phyloP scores from a whole-genome alignment of 2,797 vertebrate genomes.

The Chanos chanos region DNA sequence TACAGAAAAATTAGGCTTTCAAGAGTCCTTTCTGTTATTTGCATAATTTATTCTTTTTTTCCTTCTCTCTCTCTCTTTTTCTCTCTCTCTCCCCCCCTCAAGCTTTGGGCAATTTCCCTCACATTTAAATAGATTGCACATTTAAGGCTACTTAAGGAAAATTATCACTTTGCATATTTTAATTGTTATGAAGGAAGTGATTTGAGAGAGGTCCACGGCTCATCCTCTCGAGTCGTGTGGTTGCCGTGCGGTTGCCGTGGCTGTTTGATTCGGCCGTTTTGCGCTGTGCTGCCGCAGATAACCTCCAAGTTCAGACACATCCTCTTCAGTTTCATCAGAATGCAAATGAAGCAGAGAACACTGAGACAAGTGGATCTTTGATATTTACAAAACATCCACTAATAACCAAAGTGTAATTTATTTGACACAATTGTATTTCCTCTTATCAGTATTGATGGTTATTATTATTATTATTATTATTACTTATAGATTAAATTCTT shows the following conservation, averaged over 20 bases:
- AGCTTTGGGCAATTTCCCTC: constrained; percentile 99
- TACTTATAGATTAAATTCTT: constrained; percentile 2
- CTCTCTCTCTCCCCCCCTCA: constrained; percentile 69
- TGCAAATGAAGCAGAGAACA: constrained; percentile 94
- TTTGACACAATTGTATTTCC: constrained; percentile 91
- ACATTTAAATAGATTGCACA: constrained; percentile 99
- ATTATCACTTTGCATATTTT: constrained; percentile 99
- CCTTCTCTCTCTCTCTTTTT: constrained; percentile 44
- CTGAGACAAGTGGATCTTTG: constrained; percentile 94
- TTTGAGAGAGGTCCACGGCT: constrained; percentile 97
- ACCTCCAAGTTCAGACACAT: constrained; percentile 94
- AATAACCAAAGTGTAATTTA: constrained; percentile 95
- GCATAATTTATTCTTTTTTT: constrained; percentile 99
- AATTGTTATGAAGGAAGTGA: constrained; percentile 99
- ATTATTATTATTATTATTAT: constrained; percentile 34
- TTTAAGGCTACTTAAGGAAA: constrained; percentile 99
- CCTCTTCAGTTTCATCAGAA: constrained; percentile 99
- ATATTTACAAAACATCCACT: constrained; percentile 99
- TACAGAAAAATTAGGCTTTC: constrained; percentile 99
- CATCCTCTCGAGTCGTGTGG: constrained; percentile 93
- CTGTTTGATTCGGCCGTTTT: constrained; percentile 88
- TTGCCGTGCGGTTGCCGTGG: constrained; percentile 81
- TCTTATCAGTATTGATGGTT: constrained; percentile 61
- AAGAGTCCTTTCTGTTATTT: constrained; percentile 99
- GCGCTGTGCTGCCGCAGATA: constrained; percentile 94